These are phyloP conservation scores for Frieseomelitta varia DNA, from an alignment of 1,140 invertebrate genomes.

Conservation along the genomic window DNA sequence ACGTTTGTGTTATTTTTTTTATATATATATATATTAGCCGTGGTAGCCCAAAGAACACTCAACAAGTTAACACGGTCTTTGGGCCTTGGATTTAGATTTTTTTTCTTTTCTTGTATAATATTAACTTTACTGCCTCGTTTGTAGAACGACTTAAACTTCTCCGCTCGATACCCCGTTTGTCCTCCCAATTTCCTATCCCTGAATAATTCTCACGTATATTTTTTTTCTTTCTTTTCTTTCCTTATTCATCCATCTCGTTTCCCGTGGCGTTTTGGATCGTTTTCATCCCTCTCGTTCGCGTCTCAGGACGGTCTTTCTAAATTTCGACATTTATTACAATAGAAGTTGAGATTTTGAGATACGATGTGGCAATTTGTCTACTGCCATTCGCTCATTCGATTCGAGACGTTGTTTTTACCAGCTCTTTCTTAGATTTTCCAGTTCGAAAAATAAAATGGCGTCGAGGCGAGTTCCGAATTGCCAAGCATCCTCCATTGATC, in stretches of 20 bases:
- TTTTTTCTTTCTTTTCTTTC: too few relatives aligned
- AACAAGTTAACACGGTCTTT: slow-evolving; percentile 81
- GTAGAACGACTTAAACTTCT: slow-evolving; percentile 45
- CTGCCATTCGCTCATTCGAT: slow-evolving; percentile 8
- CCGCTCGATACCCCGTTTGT: not conserved
- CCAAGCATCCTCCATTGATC: slow-evolving; percentile 11
- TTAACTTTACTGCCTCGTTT: slow-evolving; percentile 41
- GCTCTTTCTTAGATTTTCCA: not conserved
- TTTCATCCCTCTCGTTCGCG: slow-evolving; percentile 27
- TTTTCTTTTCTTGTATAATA: slow-evolving; percentile 34
- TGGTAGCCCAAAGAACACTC: slow-evolving; percentile 77
- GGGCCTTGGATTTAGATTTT: slow-evolving; percentile 63
- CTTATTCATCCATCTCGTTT: not conserved
- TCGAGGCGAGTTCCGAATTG: slow-evolving; percentile 43
- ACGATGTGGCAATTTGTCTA: slow-evolving; percentile 20
- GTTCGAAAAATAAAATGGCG: slow-evolving; percentile 37
- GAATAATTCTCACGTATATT: not conserved
- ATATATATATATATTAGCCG: slow-evolving; percentile 51
- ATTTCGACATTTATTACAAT: slow-evolving; percentile 35
- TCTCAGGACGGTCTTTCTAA: slow-evolving; percentile 61
- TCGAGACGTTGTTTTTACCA: slow-evolving; percentile 7
- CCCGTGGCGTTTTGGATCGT: slow-evolving; percentile 8
- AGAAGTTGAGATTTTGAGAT: slow-evolving; percentile 30
- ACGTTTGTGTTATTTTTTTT: slow-evolving; percentile 58
- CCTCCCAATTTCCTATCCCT: not conserved